Conservation (phyloP, 2,113 vertebrate genomes). For the Phainopepla nitens region DNA sequence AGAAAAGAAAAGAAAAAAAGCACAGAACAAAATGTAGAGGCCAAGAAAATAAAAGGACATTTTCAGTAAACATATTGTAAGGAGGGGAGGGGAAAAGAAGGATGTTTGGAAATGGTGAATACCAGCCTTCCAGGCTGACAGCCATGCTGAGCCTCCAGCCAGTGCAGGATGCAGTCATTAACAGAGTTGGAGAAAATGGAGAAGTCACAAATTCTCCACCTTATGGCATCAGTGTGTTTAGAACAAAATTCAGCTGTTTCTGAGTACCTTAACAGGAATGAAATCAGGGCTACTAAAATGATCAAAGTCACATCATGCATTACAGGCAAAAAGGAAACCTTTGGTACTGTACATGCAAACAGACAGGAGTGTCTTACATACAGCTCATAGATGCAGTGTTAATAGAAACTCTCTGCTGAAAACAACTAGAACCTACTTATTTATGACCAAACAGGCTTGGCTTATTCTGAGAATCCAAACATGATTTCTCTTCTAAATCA, state of each 20-base stretch:
- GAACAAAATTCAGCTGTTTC: not conserved
- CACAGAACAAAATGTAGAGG: not conserved
- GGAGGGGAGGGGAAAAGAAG: not conserved
- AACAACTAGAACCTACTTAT: not conserved
- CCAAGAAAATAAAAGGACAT: not conserved
- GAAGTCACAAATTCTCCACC: not conserved
- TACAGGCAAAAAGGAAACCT: not conserved
- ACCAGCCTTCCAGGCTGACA: not conserved
- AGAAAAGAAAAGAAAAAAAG: not conserved
- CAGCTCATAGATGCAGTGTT: not conserved
- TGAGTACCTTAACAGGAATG: not conserved
- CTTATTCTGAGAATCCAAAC: not conserved
- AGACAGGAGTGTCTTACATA: not conserved
- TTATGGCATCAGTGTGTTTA: not conserved
- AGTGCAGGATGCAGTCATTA: not conserved
- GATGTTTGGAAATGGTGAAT: not conserved
- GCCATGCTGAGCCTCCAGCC: not conserved
- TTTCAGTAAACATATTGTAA: not conserved
- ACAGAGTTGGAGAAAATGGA: not conserved
- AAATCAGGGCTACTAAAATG: not conserved
- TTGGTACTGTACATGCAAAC: not conserved
- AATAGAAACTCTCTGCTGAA: not conserved
- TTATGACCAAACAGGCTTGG: not conserved
- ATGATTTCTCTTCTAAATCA: not conserved
- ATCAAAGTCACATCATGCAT: not conserved